Evolutionary conservation across 2,888 invertebrate genomes (phyloP).

Genomic region (Microplitis manilae): DNA sequence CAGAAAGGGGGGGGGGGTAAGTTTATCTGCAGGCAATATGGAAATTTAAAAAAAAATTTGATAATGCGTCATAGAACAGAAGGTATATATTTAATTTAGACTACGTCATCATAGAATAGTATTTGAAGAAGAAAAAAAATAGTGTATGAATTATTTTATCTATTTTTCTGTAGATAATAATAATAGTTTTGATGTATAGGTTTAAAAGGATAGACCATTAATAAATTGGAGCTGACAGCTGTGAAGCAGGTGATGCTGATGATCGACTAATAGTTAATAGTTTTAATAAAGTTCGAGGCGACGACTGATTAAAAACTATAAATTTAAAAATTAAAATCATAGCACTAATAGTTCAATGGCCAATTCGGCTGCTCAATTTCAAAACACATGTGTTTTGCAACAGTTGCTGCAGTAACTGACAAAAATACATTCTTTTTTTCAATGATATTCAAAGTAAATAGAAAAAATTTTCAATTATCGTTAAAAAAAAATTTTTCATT

Average conservation of each 20-base stretch:
- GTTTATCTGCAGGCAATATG: no score
- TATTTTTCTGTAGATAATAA: not conserved
- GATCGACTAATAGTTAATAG: not conserved
- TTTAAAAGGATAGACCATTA: not conserved
- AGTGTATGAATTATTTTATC: not conserved
- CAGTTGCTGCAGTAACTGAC: no score
- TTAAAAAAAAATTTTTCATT: no score
- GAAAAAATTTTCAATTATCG: no score
- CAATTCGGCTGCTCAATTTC: not conserved
- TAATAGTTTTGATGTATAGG: not conserved
- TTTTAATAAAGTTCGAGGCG: not conserved
- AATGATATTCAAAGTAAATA: no score
- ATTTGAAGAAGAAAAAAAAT: not conserved
- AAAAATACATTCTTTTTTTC: no score
- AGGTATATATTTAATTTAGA: not conserved
- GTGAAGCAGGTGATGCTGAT: constrained; percentile 8
- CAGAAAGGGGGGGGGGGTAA: no score
- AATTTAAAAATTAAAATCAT: not conserved
- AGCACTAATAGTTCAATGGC: not conserved
- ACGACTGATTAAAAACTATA: constrained; percentile 3
- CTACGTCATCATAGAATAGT: not conserved
- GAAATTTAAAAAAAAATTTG: no score
- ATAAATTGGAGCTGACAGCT: constrained; percentile 9
- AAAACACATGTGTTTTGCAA: no score
- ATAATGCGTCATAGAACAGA: not conserved